Conservation (phyloP, 2,888 invertebrate species). For the Melanotus villosus region DNA sequence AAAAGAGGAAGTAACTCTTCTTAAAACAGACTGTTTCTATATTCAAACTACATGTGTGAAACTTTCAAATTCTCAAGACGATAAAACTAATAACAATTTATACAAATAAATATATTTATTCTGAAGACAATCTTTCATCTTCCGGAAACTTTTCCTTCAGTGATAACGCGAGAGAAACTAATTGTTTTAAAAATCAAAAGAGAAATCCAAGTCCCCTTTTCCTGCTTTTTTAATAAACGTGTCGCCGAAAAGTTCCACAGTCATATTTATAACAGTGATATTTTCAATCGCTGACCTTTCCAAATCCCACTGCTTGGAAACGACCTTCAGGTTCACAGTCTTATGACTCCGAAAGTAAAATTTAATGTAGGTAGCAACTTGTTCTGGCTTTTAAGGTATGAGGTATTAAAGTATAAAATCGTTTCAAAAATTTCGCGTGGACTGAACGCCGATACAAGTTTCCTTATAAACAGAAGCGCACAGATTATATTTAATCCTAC, state of each 20-base stretch:
- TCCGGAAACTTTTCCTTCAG: neutral
- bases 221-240: neutral
- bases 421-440: conserved; percentile 14
- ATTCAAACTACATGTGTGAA: neutral
- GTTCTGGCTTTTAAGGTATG: neutral
- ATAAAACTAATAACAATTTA: neutral
- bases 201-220: conserved; percentile 5
- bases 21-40: neutral
- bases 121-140: neutral
- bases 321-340: conserved; percentile 36
- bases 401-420: neutral
- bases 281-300: conserved; percentile 31
- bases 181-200: neutral
- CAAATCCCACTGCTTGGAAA: conserved; percentile 28
- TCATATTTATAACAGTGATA: neutral
- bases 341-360: conserved; percentile 37
- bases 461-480: conserved; percentile 15
- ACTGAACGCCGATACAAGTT: conserved; percentile 3
- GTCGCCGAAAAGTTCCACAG: neutral
- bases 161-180: neutral
- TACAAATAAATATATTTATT: neutral
- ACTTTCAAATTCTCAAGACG: conserved; percentile 1
- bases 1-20: neutral
- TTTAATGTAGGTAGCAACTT: conserved; percentile 25
- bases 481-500: conserved; percentile 17